Base-by-base conservation (phyloP, 2,888 invertebrate species). In the Lasioglossum marginatum region DNA sequence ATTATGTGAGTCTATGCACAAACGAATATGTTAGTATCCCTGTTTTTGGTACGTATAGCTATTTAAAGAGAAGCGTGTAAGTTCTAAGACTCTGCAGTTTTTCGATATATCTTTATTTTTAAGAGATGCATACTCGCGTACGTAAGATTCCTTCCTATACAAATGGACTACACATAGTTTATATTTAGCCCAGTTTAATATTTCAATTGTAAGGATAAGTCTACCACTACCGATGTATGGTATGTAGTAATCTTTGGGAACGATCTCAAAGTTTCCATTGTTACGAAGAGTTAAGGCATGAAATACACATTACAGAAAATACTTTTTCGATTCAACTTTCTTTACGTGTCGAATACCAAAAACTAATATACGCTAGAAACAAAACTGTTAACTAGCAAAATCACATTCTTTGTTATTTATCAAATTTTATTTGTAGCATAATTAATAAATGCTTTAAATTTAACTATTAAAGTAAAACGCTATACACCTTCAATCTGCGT, bases 391-490 rank as follows among this genome's bases (percentile, higher is more conserved):
- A 77, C 57, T 52, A 75, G 43, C 34, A 83, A 77, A 37, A 85
- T 79, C 68, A 78, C 66, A 79, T 57, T 82, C 71, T 85, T 57
- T 81, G 71, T 75, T 81, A 82, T 77, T 78, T 82, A 83, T 78
- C 68, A 78, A 86, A 72, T 74, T 85, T 82, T 83, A 83, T 79
- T 87, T 89, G 77, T 86, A 82, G 83, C 81, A 84, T 52, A 66
- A 78, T 82, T 52, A 77, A 83, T 81, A 87, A 88, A 78, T 83
- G 71, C 80, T 87, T 86, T 80, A 82, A 74, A 82, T 86, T 83
- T 86, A 81, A 68, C 79, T 81, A 72, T 80, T 83, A 68, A 73
- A 79, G 63, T 27, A 12, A 34, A 37, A 37, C 45, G 57, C n/a
- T 74, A 70, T 57, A 12, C 31, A 66, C 57, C 45, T 66, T 57